Conservation (phyloP, 2,113 vertebrate species). For the Pygoscelis antarcticus region DNA sequence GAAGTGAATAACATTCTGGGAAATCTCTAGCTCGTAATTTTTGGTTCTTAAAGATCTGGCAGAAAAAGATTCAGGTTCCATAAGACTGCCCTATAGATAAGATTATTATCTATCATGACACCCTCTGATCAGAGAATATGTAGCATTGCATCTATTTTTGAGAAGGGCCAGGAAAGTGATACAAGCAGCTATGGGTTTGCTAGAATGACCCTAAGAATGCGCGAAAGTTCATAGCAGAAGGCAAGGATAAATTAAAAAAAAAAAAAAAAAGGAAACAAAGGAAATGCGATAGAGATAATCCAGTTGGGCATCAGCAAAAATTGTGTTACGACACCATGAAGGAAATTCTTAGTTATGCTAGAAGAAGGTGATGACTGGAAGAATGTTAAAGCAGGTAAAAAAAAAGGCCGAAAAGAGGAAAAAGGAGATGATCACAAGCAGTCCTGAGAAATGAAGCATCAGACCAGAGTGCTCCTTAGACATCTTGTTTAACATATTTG, state of each 20-base stretch:
- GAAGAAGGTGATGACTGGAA: background rate
- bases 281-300: background rate
- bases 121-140: background rate
- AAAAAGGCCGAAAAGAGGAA: background rate
- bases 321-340: background rate
- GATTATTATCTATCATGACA: background rate
- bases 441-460: background rate
- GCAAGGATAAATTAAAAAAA: background rate
- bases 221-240: background rate
- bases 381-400: background rate
- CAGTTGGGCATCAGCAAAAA: background rate
- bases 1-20: background rate
- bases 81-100: background rate
- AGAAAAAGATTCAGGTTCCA: background rate
- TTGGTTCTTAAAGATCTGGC: background rate
- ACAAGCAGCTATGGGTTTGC: background rate
- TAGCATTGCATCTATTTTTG: background rate
- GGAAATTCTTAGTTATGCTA: background rate
- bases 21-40: background rate
- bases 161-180: background rate
- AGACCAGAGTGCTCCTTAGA: background rate
- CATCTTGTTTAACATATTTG: background rate
- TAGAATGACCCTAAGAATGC: background rate
- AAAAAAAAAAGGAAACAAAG: background rate
- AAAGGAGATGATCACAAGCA: background rate